Conservation (phyloP, 2,113 vertebrate species). For the Ursus arctos region DNA sequence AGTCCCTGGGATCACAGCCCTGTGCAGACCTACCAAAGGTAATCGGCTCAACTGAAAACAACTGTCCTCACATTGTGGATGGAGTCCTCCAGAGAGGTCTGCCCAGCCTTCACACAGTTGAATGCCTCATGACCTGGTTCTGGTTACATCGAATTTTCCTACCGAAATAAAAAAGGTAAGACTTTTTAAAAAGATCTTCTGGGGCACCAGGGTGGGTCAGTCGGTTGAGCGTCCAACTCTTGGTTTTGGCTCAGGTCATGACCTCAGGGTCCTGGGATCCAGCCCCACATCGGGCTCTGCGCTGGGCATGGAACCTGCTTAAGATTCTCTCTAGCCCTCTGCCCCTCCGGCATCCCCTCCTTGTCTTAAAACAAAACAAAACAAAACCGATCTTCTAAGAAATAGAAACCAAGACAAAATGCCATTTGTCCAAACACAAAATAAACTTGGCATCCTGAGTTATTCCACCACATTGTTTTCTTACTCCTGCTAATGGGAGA, state of each 20-base stretch:
- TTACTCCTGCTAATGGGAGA: background rate
- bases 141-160: background rate
- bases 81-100: rapidly evolving
- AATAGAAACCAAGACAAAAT: slow-evolving; percentile 22
- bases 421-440: slow-evolving; percentile 22
- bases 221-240: background rate
- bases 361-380: background rate
- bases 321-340: background rate
- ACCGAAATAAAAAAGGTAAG: background rate
- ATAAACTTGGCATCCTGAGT: background rate
- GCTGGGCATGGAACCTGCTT: background rate
- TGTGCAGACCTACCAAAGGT: background rate
- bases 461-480: background rate
- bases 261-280: background rate
- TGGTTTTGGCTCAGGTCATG: background rate
- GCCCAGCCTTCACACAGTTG: rapidly evolving
- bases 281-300: background rate
- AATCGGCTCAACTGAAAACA: background rate
- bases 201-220: background rate
- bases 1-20: background rate
- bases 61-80: background rate
- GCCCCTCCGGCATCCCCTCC: background rate
- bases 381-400: background rate
- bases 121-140: background rate
- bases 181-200: background rate